A percentile compares a stretch with the other conserved stretches of the same genome.
Conservation (phyloP, 2,888 invertebrate species). For the Synanthedon vespiformis region DNA sequence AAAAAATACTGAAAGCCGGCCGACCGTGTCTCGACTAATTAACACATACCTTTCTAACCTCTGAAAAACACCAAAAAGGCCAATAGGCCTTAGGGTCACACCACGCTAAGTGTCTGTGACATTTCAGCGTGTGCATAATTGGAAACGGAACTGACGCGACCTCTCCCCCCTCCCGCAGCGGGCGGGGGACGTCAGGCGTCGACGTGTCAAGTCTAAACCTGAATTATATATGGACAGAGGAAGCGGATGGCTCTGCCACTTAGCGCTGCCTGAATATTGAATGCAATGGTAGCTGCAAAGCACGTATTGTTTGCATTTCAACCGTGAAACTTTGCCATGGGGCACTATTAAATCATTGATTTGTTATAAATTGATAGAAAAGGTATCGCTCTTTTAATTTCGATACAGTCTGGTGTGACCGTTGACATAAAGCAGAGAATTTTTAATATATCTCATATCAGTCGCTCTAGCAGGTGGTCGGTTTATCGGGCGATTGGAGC, state of each 20-base stretch:
- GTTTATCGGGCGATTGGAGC: no score
- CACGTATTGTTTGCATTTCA: slow-evolving; percentile 27
- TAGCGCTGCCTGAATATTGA: slow-evolving; percentile 58
- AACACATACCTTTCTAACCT: slow-evolving; percentile 34
- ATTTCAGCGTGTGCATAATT: slow-evolving; percentile 65
- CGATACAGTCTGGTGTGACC: no score
- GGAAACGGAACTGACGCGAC: slow-evolving; percentile 53
- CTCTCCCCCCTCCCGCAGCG: slow-evolving; percentile 15
- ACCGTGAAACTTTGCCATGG: background rate
- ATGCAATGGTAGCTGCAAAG: slow-evolving; percentile 32
- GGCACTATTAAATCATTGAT: background rate
- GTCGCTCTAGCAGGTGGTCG: no score
- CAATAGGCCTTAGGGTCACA: slow-evolving; percentile 68
- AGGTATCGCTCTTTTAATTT: no score
- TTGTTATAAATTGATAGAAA: no score
- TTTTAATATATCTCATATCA: no score
- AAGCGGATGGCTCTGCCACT: slow-evolving; percentile 63
- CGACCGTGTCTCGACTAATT: slow-evolving; percentile 17
- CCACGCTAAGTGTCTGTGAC: slow-evolving; percentile 52
- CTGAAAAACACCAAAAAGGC: slow-evolving; percentile 48
- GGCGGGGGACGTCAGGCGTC: slow-evolving; percentile 38
- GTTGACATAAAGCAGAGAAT: slow-evolving; percentile 4
- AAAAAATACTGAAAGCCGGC: slow-evolving; percentile 1
- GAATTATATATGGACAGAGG: slow-evolving; percentile 60
- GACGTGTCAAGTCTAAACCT: slow-evolving; percentile 62